Evolutionary conservation across 2,888 invertebrate species (phyloP).

Genomic region (Morinoia aosen): DNA sequence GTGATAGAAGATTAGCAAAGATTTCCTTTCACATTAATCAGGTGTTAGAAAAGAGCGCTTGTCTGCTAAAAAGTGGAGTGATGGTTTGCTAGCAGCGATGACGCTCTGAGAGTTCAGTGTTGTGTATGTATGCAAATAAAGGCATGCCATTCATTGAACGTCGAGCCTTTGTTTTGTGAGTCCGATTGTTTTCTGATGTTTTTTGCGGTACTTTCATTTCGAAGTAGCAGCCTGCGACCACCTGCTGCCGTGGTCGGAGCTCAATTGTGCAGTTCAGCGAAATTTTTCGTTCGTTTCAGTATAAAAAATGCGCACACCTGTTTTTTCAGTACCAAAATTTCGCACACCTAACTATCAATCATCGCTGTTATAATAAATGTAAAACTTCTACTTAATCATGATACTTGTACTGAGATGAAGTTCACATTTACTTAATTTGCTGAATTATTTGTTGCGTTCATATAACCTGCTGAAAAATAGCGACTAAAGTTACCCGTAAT

Average conservation of each 20-base stretch:
- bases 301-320: background rate
- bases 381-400: background rate
- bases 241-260: too few relatives aligned
- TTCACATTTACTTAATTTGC: background rate
- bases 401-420: background rate
- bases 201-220: too few relatives aligned
- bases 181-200: too few relatives aligned
- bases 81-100: background rate
- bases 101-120: background rate
- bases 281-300: too few relatives aligned
- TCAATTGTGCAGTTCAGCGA: too few relatives aligned
- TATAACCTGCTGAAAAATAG: background rate
- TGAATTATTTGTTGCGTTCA: background rate
- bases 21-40: background rate
- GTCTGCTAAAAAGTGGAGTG: background rate
- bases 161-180: too few relatives aligned
- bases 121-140: background rate
- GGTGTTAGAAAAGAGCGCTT: background rate
- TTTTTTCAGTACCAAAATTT: background rate
- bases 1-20: background rate
- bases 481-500: background rate
- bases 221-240: too few relatives aligned
- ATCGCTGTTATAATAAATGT: background rate
- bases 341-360: background rate
- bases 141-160: background rate